phyloP scores from a whole-genome alignment of 2,113 vertebrate species.

The Dendrocopos noguchii region DNA sequence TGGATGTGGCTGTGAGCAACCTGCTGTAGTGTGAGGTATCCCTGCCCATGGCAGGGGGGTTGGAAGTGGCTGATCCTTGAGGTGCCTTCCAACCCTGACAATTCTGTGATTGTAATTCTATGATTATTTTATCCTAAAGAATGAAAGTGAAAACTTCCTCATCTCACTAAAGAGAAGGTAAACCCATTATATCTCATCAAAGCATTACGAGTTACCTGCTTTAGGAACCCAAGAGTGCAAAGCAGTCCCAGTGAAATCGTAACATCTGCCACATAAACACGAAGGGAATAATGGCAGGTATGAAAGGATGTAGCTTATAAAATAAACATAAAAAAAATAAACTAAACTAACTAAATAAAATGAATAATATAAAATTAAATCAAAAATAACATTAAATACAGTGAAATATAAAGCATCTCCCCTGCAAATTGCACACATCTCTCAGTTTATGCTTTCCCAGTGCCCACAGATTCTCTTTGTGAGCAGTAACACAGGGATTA shows the following conservation, averaged over 20 bases:
- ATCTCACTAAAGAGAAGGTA: neutral
- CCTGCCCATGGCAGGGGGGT: too few species aligned
- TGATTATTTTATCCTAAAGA: neutral
- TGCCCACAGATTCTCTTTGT: neutral
- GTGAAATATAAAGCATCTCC: neutral
- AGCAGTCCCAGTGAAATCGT: neutral
- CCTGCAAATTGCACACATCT: neutral
- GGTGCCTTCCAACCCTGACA: neutral
- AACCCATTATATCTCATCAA: neutral
- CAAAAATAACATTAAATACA: too few species aligned
- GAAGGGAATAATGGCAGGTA: neutral
- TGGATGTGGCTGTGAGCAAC: too few species aligned
- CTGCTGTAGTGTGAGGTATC: too few species aligned
- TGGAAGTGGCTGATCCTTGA: too few species aligned
- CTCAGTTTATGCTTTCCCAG: neutral
- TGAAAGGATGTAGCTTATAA: neutral
- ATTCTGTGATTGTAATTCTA: too few species aligned
- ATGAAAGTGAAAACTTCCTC: neutral
- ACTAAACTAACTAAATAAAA: too few species aligned
- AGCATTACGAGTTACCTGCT: neutral
- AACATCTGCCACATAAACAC: neutral
- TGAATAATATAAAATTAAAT: too few species aligned
- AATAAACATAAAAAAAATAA: neutral
- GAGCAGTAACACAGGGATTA: slow-evolving; percentile 29
- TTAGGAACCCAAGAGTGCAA: neutral